A percentile compares a stretch with the other conserved stretches of the same genome.
phyloP scores from a whole-genome alignment of 2,797 vertebrate genomes.

The Champsocephalus esox region DNA sequence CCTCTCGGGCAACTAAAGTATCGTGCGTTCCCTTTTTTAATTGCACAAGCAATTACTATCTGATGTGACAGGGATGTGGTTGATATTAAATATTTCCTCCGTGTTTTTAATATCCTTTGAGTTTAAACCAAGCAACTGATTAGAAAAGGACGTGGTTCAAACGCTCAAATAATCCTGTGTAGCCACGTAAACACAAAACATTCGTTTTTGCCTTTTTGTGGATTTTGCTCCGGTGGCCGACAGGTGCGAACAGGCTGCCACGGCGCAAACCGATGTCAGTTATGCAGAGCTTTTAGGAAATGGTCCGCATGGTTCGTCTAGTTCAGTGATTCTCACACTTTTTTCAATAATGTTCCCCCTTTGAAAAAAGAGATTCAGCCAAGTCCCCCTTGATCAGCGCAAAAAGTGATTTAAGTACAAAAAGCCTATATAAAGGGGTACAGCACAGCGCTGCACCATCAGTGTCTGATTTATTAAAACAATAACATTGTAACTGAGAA shows the following conservation, averaged over 20 bases:
- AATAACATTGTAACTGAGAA: too few relatives aligned
- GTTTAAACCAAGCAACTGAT: slow-evolving; percentile 7
- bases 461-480: too few relatives aligned
- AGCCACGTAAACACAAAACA: neutral
- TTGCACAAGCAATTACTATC: slow-evolving; percentile 59
- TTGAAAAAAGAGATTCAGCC: too few relatives aligned
- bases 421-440: too few relatives aligned
- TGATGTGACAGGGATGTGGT: slow-evolving; percentile 40
- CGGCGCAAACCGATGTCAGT: too few relatives aligned
- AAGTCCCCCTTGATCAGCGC: too few relatives aligned
- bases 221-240: neutral
- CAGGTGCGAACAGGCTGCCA: too few relatives aligned
- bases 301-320: too few relatives aligned
- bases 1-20: slow-evolving; percentile 25
- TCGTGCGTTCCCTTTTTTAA: slow-evolving; percentile 35
- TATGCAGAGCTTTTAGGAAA: too few relatives aligned
- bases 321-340: too few relatives aligned
- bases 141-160: neutral
- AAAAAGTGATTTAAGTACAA: accelerated
- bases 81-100: slow-evolving; percentile 43
- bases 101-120: slow-evolving; percentile 23
- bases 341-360: too few relatives aligned
- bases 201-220: slow-evolving; percentile 1
- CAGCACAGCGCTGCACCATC: too few relatives aligned
- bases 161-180: neutral